These are phyloP conservation scores for Agelas oroides DNA, from an alignment of 37 sponge, comb jelly and placozoan species.

Conservation along the genomic window DNA sequence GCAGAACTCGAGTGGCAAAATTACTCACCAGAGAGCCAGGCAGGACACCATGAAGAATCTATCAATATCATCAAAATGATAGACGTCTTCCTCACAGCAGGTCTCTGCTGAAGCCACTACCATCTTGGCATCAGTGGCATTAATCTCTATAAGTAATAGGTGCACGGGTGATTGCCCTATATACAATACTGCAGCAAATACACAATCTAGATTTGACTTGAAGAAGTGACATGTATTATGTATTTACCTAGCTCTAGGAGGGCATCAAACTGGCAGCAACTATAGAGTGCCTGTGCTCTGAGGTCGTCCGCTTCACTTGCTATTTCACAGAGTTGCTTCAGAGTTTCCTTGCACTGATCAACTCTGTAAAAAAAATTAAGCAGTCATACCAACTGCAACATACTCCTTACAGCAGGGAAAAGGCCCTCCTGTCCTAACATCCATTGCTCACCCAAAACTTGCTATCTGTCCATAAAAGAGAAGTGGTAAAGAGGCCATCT, in stretches of 20 bases:
- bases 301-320: conserved; percentile 75
- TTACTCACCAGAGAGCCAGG: conserved; percentile 71
- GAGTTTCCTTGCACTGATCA: conserved; percentile 16
- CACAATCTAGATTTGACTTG: no score
- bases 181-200: no score
- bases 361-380: no score
- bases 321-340: conserved; percentile 55
- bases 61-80: conserved; percentile 76
- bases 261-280: conserved; percentile 72
- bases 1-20: not conserved
- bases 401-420: no score
- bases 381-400: no score
- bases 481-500: conserved; percentile 51
- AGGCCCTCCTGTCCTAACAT: no score
- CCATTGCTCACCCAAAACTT: conserved; percentile 2
- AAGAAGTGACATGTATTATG: not conserved
- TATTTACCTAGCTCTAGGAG: conserved; percentile 59
- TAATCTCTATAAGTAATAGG: conserved; percentile 49
- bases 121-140: conserved; percentile 19
- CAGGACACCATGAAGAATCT: conserved; percentile 73
- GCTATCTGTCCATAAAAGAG: conserved; percentile 43
- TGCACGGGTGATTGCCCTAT: not conserved
- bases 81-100: conserved; percentile 66
- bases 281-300: conserved; percentile 66
- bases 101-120: conserved; percentile 30